Percentiles rank a stretch among this genome's conserved stretches.
These are phyloP conservation scores for Hydrotaea diabolus DNA, from an alignment of 2,888 invertebrate genomes.

Conservation along the genomic window DNA sequence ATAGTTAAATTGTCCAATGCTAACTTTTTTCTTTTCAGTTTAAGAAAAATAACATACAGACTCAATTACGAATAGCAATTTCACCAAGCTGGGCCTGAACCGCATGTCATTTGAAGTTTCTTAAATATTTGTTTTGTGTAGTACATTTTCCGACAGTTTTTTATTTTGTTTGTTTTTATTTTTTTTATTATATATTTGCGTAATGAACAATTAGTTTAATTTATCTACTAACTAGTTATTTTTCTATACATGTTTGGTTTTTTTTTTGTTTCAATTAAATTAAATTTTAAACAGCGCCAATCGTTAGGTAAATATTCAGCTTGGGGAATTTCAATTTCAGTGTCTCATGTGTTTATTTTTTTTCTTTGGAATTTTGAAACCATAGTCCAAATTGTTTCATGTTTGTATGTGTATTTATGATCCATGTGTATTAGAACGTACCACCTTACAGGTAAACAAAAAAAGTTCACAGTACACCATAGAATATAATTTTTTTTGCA, in stretches of 20 bases:
- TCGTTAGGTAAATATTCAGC: conserved; percentile 44
- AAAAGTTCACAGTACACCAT: too few species aligned
- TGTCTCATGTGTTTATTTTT: conserved; percentile 33
- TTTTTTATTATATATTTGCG: not conserved
- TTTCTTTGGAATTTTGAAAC: conserved; percentile 74
- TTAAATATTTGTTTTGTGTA: not conserved
- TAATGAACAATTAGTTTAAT: not conserved
- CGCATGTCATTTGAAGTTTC: not conserved
- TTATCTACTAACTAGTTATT: conserved; percentile 13
- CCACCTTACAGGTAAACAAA: too few species aligned
- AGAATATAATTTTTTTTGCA: too few species aligned
- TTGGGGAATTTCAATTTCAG: conserved; percentile 27
- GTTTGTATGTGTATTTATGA: conserved; percentile 16
- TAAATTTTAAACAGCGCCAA: conserved; percentile 38
- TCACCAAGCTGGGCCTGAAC: too few species aligned
- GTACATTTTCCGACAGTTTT: conserved; percentile 7
- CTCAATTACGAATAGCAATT: too few species aligned
- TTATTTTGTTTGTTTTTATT: not conserved
- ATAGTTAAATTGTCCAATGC: too few species aligned
- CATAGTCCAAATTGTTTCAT: conserved; percentile 71
- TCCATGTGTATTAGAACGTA: too few species aligned
- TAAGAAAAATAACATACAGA: too few species aligned
- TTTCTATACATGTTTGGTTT: not conserved
- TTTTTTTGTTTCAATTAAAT: not conserved
- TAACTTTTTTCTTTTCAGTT: too few species aligned